A percentile compares a stretch with the other conserved stretches of the same genome.
These are phyloP conservation scores for Hipposideros larvatus DNA, from an alignment of 2,797 vertebrate genomes.

Conservation along the genomic window DNA sequence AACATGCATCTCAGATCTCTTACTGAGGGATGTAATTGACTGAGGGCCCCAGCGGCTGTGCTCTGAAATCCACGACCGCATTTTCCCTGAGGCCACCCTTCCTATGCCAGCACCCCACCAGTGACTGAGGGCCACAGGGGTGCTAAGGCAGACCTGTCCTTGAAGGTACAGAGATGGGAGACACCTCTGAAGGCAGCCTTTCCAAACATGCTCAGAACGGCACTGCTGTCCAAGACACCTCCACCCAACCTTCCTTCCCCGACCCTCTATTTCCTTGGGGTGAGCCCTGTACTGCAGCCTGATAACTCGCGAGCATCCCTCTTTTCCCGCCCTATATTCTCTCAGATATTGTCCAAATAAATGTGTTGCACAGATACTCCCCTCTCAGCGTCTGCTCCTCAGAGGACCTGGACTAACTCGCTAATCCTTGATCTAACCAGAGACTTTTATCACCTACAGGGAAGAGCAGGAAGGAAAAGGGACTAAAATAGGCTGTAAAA, in stretches of 20 bases:
- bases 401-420: not conserved
- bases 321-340: not conserved
- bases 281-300: not conserved
- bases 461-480: not conserved
- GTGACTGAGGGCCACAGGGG: accelerated
- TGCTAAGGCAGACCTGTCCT: not conserved
- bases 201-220: not conserved
- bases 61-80: not conserved
- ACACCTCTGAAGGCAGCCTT: not conserved
- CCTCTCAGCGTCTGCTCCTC: not conserved
- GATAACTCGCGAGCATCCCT: not conserved
- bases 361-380: not conserved
- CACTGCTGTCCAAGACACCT: not conserved
- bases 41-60: not conserved
- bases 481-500: not conserved
- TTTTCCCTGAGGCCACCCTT: not conserved
- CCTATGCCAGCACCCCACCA: not conserved
- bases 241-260: not conserved
- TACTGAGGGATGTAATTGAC: not conserved
- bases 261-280: not conserved
- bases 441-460: not conserved
- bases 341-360: not conserved
- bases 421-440: not conserved
- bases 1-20: not conserved
- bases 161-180: not conserved